phyloP scores from a whole-genome alignment of 2,888 invertebrate species.

The Allacma fusca region DNA sequence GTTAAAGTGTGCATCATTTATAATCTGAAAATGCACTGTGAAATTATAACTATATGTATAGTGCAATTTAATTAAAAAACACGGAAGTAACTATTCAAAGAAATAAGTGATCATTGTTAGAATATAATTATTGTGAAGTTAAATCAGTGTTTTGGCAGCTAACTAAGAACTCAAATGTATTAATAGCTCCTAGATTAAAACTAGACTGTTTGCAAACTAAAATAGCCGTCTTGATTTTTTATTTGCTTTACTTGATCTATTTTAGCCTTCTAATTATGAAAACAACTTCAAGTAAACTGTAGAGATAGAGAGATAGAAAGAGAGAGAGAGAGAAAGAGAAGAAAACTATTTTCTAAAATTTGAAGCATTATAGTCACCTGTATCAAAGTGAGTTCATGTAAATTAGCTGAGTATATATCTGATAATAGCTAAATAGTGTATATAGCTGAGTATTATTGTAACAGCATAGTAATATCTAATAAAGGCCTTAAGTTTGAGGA shows the following conservation, averaged over 20 bases:
- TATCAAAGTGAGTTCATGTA: conserved; percentile 1
- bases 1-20: neutral
- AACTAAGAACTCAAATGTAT: no score
- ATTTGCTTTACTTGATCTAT: no score
- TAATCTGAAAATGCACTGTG: neutral
- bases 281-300: neutral
- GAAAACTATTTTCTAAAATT: conserved; percentile 1
- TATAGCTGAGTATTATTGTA: no score
- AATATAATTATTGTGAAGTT: no score
- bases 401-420: neutral
- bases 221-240: neutral
- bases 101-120: no score
- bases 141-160: no score
- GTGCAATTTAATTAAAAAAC: neutral
- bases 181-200: no score
- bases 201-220: neutral
- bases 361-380: conserved; percentile 10
- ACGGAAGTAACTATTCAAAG: no score
- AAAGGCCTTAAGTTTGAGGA: no score
- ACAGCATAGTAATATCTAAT: neutral
- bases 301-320: conserved; percentile 11
- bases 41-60: neutral
- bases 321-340: conserved; percentile 10
- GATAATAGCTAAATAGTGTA: neutral
- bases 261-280: neutral